Percentiles rank a stretch among this genome's conserved stretches.
phyloP scores from a whole-genome alignment of 2,888 invertebrate species.

The Teleogryllus oceanicus region DNA sequence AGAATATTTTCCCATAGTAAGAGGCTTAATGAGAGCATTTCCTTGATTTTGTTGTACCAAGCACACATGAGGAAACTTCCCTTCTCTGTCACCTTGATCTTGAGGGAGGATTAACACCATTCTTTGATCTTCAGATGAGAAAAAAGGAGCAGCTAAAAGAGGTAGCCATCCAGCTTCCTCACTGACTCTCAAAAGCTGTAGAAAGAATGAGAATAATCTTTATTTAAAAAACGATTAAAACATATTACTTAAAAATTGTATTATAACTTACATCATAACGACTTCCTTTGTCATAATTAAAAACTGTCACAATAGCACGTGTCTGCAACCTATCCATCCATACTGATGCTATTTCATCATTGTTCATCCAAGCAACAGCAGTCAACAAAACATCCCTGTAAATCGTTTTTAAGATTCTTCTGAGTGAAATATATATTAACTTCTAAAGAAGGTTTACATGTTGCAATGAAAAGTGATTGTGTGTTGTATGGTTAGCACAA shows the following conservation, averaged over 20 bases:
- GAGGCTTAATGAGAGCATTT: conserved; percentile 38
- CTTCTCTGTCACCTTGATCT: conserved; percentile 54
- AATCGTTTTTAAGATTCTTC: neutral
- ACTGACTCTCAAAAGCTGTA: neutral
- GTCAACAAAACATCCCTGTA: conserved; percentile 46
- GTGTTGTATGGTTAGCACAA: too few species aligned
- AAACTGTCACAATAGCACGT: conserved; percentile 60
- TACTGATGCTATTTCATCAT: conserved; percentile 65
- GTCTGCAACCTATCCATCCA: conserved; percentile 92
- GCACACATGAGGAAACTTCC: conserved; percentile 43
- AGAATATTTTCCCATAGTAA: conserved; percentile 64
- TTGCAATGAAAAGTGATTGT: too few species aligned
- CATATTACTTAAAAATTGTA: too few species aligned
- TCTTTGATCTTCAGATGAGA: conserved; percentile 63
- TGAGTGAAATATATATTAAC: too few species aligned
- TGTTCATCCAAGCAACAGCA: conserved; percentile 68
- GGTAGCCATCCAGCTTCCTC: conserved; percentile 75
- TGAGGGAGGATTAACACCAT: conserved; percentile 71
- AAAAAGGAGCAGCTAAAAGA: conserved; percentile 65
- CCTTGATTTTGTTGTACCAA: conserved; percentile 18
- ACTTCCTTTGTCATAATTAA: conserved; percentile 49
- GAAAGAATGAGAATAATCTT: neutral
- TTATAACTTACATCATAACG: neutral
- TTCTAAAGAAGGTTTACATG: too few species aligned
- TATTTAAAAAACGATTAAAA: too few species aligned